These are phyloP conservation scores for Ceuthmochares aereus DNA, from an alignment of 2,113 vertebrate species.

Conservation along the genomic window DNA sequence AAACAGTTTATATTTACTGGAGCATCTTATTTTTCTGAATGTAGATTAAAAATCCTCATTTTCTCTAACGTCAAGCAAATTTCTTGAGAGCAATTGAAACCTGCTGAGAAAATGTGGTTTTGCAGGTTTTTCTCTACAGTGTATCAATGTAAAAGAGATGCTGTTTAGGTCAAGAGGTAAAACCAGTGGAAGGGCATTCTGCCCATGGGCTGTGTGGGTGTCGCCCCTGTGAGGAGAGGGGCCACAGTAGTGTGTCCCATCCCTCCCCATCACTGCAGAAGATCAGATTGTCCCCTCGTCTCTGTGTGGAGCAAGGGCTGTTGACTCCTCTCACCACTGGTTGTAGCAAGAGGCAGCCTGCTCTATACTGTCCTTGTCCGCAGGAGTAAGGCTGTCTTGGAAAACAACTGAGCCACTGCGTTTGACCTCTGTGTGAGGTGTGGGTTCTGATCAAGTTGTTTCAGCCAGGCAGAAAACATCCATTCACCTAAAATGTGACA, in stretches of 20 bases:
- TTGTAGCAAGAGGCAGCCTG: accelerated
- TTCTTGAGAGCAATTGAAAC: background rate
- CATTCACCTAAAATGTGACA: background rate
- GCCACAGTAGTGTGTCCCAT: background rate
- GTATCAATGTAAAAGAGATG: background rate
- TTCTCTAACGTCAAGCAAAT: background rate
- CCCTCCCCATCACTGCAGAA: background rate
- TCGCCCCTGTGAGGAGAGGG: accelerated
- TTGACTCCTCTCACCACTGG: background rate
- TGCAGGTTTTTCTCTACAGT: background rate
- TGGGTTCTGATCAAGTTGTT: background rate
- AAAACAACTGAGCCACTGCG: background rate
- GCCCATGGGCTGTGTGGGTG: accelerated
- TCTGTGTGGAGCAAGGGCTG: background rate
- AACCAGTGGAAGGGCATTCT: background rate
- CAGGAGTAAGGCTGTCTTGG: background rate
- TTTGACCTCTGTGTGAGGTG: background rate
- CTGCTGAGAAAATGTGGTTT: background rate
- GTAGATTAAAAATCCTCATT: background rate
- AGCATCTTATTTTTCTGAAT: background rate
- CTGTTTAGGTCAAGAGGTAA: background rate
- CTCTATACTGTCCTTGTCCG: too few relatives aligned
- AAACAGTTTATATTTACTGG: background rate
- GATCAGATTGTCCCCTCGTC: accelerated
- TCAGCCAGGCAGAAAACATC: background rate